Percentiles rank a stretch among this genome's conserved stretches.
Conservation (phyloP, 1,140 invertebrate species). For the Polypedilum vanderplanki region DNA sequence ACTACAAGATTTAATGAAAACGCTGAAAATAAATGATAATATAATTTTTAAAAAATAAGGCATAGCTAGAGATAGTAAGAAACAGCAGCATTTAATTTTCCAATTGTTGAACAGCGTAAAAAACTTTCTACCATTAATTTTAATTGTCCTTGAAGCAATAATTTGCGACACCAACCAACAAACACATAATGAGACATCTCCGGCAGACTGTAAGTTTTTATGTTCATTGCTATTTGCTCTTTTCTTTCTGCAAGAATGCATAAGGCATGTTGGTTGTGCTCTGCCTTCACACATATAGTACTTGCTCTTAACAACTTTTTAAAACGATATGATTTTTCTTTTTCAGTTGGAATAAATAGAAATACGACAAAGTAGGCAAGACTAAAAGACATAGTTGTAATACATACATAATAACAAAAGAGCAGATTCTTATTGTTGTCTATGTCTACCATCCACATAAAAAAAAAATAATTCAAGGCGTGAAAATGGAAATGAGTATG, state of each 20-base stretch:
- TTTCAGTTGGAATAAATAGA: too few species aligned
- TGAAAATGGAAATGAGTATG: slow-evolving; percentile 20
- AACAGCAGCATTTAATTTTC: slow-evolving; percentile 27
- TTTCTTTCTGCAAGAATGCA: neutral
- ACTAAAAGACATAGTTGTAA: neutral
- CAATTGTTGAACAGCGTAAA: slow-evolving; percentile 24
- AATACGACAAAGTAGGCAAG: neutral
- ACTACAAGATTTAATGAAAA: too few species aligned
- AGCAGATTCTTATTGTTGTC: neutral
- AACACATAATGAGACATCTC: slow-evolving; percentile 1
- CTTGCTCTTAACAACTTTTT: too few species aligned
- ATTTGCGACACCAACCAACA: slow-evolving; percentile 22
- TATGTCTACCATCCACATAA: neutral
- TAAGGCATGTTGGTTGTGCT: too few species aligned
- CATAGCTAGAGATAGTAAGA: neutral
- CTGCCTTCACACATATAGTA: too few species aligned
- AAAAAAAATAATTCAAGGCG: slow-evolving; percentile 20
- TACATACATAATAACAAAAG: neutral
- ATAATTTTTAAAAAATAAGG: neutral
- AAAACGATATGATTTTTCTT: too few species aligned
- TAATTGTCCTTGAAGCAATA: slow-evolving; percentile 29
- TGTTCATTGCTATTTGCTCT: neutral
- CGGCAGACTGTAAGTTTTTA: slow-evolving; percentile 17
- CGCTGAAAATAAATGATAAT: neutral
- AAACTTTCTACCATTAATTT: slow-evolving; percentile 21